A percentile compares a stretch with the other conserved stretches of the same genome.
These are phyloP conservation scores for Phasia obesa DNA, from an alignment of 2,888 invertebrate species.

Conservation along the genomic window DNA sequence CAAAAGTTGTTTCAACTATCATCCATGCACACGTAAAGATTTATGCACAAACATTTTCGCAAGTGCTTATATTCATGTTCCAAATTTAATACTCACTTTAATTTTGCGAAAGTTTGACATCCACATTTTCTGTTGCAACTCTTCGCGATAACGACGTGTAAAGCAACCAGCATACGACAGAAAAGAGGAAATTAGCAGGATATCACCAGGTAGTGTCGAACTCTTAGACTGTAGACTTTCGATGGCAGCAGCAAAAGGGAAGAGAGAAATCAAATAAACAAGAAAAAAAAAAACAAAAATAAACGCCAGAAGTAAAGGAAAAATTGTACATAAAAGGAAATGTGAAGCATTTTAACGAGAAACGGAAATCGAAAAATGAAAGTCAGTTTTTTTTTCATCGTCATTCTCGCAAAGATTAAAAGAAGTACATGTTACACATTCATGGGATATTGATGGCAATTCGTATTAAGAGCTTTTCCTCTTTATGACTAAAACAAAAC, in stretches of 20 bases:
- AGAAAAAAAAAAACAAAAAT: not conserved
- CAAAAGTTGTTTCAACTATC: not conserved
- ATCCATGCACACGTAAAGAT: not conserved
- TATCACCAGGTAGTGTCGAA: constrained; percentile 94
- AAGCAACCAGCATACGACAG: constrained; percentile 98
- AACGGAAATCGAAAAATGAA: constrained; percentile 67
- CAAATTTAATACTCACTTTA: constrained; percentile 82
- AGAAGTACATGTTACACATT: constrained; percentile 49
- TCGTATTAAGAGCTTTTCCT: constrained; percentile 37
- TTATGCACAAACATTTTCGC: constrained; percentile 4
- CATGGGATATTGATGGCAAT: constrained; percentile 46
- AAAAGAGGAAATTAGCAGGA: constrained; percentile 94
- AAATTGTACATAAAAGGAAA: constrained; percentile 34
- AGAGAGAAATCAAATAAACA: too few relatives aligned
- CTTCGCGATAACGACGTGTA: constrained; percentile 91
- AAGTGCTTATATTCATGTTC: not conserved
- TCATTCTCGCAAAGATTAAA: constrained; percentile 48
- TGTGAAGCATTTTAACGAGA: constrained; percentile 63
- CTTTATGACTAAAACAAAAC: constrained; percentile 33
- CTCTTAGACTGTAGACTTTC: constrained; percentile 88
- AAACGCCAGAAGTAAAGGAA: not conserved
- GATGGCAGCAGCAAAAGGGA: constrained; percentile 26
- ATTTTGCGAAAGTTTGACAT: constrained; percentile 89
- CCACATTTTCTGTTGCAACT: constrained; percentile 92
- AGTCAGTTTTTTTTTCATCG: constrained; percentile 31